Evolutionary conservation across 2,113 vertebrate species (phyloP).

Genomic region (Eira barbara): DNA sequence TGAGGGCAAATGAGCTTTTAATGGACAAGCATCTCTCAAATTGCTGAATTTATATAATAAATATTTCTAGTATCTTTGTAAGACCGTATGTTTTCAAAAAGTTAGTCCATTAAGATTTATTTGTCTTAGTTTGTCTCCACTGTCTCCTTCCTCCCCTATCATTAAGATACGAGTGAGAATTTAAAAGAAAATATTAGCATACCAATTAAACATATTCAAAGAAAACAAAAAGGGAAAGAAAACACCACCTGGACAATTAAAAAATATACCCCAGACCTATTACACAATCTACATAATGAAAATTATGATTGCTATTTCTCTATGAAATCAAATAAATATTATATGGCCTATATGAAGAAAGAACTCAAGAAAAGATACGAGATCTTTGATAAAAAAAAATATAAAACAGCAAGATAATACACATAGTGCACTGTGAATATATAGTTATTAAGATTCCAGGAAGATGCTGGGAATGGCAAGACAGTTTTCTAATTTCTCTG

Average conservation of each 20-base stretch:
- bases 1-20: neutral
- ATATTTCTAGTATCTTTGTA: neutral
- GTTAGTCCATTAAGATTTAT: neutral
- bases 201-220: neutral
- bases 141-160: fast-evolving
- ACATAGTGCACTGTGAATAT: neutral
- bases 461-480: neutral
- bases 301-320: neutral
- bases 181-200: neutral
- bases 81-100: neutral
- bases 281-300: neutral
- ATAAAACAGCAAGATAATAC: neutral
- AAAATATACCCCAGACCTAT: neutral
- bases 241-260: neutral
- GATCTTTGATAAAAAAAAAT: neutral
- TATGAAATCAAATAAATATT: neutral
- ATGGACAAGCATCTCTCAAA: neutral
- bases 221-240: neutral
- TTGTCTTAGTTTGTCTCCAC: neutral
- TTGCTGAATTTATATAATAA: neutral
- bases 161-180: neutral
- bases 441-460: neutral
- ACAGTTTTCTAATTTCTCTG: neutral
- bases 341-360: neutral
- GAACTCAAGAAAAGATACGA: neutral